phyloP scores from a whole-genome alignment of 2,888 invertebrate genomes.

The Caenorhabditis panamensis region DNA sequence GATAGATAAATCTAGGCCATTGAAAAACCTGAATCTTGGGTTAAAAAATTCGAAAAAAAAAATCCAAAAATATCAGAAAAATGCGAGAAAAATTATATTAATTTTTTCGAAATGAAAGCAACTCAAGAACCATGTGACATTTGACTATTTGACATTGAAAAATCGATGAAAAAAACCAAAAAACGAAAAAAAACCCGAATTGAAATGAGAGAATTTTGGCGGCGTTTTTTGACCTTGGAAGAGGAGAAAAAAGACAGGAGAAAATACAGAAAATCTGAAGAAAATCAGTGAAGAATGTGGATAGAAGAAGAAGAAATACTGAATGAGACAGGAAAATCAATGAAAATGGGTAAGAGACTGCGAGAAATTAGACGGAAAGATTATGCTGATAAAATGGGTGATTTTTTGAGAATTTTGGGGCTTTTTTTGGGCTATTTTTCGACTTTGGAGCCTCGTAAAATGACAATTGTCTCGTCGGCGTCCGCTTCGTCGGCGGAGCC shows the following conservation, averaged over 20 bases:
- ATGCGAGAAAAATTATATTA: no score
- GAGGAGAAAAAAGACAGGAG: background rate
- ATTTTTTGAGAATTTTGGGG: background rate
- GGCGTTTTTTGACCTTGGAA: no score
- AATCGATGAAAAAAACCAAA: no score
- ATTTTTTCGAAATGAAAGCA: no score
- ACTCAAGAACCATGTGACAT: no score
- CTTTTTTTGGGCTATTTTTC: background rate
- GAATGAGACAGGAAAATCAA: background rate
- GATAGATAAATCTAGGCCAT: no score
- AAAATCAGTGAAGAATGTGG: background rate
- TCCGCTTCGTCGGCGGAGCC: background rate
- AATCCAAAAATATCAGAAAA: no score
- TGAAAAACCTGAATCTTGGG: no score
- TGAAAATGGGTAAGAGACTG: constrained; percentile 30
- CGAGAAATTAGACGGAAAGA: background rate
- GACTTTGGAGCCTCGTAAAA: background rate
- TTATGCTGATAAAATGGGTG: background rate
- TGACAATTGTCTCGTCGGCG: constrained; percentile 20
- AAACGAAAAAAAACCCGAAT: no score
- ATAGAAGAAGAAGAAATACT: background rate
- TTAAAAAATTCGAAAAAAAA: no score
- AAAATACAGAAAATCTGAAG: background rate
- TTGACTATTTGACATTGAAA: no score
- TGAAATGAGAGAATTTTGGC: no score